Evolutionary conservation across 2,888 invertebrate species (phyloP).

Genomic region (Ferrisia virgata): DNA sequence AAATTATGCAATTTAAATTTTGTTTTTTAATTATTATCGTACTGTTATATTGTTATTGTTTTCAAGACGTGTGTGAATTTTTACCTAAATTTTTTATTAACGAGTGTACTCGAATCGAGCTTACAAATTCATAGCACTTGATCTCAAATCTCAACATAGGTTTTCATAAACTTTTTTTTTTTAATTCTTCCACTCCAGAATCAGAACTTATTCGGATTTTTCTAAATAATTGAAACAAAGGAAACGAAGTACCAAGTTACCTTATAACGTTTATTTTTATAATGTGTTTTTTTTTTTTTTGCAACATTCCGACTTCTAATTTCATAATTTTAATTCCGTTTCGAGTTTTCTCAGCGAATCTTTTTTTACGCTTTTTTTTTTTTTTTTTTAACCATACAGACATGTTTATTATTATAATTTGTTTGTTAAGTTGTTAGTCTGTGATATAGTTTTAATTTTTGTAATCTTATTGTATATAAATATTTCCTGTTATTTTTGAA

Average conservation of each 20-base stretch:
- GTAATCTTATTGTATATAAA: slow-evolving; percentile 6
- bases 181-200: no score
- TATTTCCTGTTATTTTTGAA: neutral
- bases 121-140: neutral
- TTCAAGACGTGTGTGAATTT: neutral
- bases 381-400: neutral
- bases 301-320: neutral
- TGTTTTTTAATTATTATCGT: neutral
- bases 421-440: neutral
- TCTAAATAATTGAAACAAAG: neutral
- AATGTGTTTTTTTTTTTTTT: neutral
- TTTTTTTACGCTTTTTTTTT: neutral
- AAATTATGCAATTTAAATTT: neutral
- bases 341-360: neutral
- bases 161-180: neutral
- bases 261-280: neutral
- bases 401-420: neutral
- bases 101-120: neutral
- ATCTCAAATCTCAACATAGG: neutral
- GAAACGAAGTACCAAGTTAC: neutral
- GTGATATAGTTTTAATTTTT: slow-evolving; percentile 18
- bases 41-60: slow-evolving; percentile 4
- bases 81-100: neutral
- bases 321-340: neutral
- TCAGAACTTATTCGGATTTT: neutral